Conservation (phyloP, 2,888 invertebrate genomes). For the Rhamphomyia laevipes region DNA sequence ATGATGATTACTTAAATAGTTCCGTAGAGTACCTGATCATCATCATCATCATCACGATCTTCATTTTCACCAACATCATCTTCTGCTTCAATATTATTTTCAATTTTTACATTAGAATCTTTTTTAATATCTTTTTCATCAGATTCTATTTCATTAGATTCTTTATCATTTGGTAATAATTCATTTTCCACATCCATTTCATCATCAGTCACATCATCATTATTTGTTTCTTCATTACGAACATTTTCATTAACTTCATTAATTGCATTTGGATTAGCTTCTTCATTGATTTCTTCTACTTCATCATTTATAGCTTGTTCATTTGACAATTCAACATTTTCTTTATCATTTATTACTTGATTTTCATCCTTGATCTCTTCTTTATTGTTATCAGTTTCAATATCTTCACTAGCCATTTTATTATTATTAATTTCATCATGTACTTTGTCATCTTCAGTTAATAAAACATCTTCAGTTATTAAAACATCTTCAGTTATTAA, state of each 20-base stretch:
- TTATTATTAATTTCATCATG: conserved; percentile 16
- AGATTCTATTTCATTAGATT: conserved; percentile 7
- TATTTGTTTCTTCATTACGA: too few relatives aligned
- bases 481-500: conserved; percentile 12
- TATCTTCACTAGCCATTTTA: conserved; percentile 14
- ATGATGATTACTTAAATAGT: conserved; percentile 23
- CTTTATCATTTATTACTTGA: conserved; percentile 14
- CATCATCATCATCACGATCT: conserved; percentile 23
- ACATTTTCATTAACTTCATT: conserved; percentile 3
- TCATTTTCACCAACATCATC: conserved; percentile 15
- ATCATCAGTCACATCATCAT: conserved; percentile 7
- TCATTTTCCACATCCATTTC: conserved; percentile 10
- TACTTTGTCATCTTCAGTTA: conserved; percentile 16
- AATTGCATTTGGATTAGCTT: conserved; percentile 12
- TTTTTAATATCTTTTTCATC: conserved; percentile 6
- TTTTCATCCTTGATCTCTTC: conserved; percentile 6
- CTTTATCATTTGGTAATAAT: conserved; percentile 1
- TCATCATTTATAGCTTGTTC: conserved; percentile 14
- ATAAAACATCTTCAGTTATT: conserved; percentile 4
- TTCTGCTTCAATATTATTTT: conserved; percentile 14
- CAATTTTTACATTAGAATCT: conserved; percentile 10
- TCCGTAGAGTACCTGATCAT: conserved; percentile 38
- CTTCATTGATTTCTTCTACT: conserved; percentile 12
- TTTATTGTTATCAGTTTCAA: conserved; percentile 4
- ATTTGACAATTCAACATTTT: conserved; percentile 14